phyloP scores from a whole-genome alignment of 2,113 vertebrate species.

The Solenodon paradoxus region DNA sequence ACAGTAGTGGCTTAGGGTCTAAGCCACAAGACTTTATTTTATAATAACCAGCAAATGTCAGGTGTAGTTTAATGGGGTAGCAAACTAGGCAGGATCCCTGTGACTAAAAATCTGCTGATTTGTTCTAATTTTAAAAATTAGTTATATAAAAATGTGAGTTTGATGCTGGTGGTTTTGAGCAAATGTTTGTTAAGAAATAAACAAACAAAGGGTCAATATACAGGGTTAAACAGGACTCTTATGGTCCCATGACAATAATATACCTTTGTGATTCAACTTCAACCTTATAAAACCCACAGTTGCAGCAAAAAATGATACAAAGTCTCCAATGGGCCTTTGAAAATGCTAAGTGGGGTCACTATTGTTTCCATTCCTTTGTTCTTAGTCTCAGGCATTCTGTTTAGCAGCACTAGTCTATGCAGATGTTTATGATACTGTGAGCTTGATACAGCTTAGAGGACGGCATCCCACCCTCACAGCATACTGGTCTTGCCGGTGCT shows the following conservation, averaged over 20 bases:
- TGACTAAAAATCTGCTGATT: neutral
- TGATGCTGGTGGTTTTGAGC: neutral
- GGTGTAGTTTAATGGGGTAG: neutral
- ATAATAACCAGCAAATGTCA: neutral
- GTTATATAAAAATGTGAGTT: neutral
- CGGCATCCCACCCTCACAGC: neutral
- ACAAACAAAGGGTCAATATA: too few relatives aligned
- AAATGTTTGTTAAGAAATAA: neutral
- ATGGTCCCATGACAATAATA: neutral
- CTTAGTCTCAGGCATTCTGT: neutral
- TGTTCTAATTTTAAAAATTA: neutral
- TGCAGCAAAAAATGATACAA: neutral
- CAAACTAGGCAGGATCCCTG: neutral
- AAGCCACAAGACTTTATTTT: neutral
- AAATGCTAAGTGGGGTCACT: neutral
- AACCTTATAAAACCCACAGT: neutral
- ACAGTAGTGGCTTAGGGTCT: neutral
- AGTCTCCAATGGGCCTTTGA: neutral
- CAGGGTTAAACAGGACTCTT: neutral
- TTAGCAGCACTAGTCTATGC: neutral
- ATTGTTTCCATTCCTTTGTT: neutral
- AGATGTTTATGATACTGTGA: neutral
- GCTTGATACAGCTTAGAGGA: neutral
- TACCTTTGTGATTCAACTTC: neutral
- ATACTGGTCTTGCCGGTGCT: neutral